Evolutionary conservation across 2,888 invertebrate species (phyloP).

Genomic region (Spisula solida): DNA sequence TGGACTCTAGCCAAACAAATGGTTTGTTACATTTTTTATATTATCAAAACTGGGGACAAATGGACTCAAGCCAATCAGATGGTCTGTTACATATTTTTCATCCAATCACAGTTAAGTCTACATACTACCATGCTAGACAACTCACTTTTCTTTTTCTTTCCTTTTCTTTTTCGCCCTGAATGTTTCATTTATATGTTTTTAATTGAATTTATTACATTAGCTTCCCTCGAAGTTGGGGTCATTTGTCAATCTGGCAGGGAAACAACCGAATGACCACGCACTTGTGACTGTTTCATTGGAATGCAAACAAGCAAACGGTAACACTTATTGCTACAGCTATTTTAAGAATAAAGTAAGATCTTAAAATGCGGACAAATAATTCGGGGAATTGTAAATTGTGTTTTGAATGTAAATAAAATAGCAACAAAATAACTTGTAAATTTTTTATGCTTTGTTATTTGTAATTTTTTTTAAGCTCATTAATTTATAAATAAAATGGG

Average conservation of each 20-base stretch:
- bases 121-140: conserved; percentile 67
- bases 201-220: background rate
- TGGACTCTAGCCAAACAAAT: background rate
- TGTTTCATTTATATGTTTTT: conserved; percentile 26
- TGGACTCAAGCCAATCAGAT: conserved; percentile 36
- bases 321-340: background rate
- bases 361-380: background rate
- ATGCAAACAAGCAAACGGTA: no score
- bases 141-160: conserved; percentile 78
- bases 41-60: conserved; percentile 5
- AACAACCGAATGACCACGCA: no score
- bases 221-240: background rate
- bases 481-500: background rate
- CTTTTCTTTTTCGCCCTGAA: conserved; percentile 65
- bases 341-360: background rate
- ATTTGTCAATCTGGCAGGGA: no score
- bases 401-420: background rate
- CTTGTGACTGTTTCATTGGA: no score
- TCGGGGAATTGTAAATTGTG: background rate
- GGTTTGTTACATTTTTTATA: background rate
- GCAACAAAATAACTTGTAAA: background rate
- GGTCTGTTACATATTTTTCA: conserved; percentile 41
- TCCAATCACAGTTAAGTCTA: conserved; percentile 59
- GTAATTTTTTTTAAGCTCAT: background rate
- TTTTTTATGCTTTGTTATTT: background rate